These are phyloP conservation scores for Oasisia sp. DNA, from an alignment of 2,888 invertebrate species.

Conservation along the genomic window DNA sequence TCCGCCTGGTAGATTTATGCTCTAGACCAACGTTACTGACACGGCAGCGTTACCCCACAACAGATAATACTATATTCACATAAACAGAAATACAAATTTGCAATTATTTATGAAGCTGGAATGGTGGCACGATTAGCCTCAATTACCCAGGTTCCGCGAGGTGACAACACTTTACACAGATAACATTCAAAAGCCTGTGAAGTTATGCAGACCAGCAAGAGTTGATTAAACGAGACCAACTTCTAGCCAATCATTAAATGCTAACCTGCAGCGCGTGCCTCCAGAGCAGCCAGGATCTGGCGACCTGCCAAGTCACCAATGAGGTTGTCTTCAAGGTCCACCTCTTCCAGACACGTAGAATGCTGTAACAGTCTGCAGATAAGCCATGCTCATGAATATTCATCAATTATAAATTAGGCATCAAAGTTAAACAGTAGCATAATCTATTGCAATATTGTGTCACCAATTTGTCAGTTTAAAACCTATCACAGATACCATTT, in stretches of 20 bases:
- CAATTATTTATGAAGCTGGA: too few species aligned
- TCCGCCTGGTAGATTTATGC: too few species aligned
- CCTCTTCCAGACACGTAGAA: constrained; percentile 58
- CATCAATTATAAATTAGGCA: neutral
- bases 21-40: too few species aligned
- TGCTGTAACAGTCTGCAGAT: constrained; percentile 55
- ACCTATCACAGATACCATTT: neutral
- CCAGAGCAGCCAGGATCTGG: constrained; percentile 58
- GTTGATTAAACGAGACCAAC: neutral
- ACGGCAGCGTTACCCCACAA: too few species aligned
- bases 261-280: constrained; percentile 59
- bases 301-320: constrained; percentile 63
- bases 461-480: neutral
- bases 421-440: neutral
- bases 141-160: too few species aligned
- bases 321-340: constrained; percentile 63
- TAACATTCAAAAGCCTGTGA: too few species aligned
- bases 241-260: neutral
- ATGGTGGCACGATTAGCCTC: too few species aligned
- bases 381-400: constrained; percentile 21
- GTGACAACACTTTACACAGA: too few species aligned
- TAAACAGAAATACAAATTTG: too few species aligned
- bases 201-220: too few species aligned
- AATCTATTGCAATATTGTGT: neutral
- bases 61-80: too few species aligned